These are phyloP conservation scores for Hassar affinis DNA, from an alignment of 2,113 vertebrate genomes.

Conservation along the genomic window DNA sequence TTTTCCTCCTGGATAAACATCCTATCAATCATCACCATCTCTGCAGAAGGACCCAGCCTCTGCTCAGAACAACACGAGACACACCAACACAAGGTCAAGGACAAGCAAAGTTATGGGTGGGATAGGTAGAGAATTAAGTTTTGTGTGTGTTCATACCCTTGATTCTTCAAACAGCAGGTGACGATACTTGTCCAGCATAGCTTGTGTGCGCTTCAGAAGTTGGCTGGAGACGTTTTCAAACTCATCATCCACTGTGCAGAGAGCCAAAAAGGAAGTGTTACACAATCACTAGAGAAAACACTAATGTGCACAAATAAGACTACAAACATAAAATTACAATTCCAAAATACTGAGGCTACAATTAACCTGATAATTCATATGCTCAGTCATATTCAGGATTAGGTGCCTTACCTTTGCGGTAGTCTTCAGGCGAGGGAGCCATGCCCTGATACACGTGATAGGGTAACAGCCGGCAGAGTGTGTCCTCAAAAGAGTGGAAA, in stretches of 20 bases:
- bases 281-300: background rate
- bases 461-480: slow-evolving; percentile 83
- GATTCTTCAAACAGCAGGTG: slow-evolving; percentile 88
- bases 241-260: slow-evolving; percentile 84
- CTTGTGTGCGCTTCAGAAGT: slow-evolving; percentile 86
- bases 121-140: background rate
- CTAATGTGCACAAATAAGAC: background rate
- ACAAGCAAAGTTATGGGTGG: background rate
- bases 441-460: slow-evolving; percentile 94
- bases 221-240: slow-evolving; percentile 87
- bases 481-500: slow-evolving; percentile 85
- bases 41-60: slow-evolving; percentile 89
- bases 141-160: slow-evolving; percentile 73
- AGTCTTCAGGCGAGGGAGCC: slow-evolving; percentile 80
- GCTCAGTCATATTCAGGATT: background rate
- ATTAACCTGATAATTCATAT: background rate
- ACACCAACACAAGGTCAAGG: background rate
- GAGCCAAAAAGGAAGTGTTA: background rate
- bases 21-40: slow-evolving; percentile 97
- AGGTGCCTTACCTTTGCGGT: slow-evolving; percentile 73
- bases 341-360: background rate
- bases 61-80: slow-evolving; percentile 59
- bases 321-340: too few species aligned
- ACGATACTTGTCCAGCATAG: slow-evolving; percentile 94
- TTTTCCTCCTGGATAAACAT: slow-evolving; percentile 98